A percentile compares a stretch with the other conserved stretches of the same genome.
Conservation (phyloP, 2,113 vertebrate species). For the Semicossyphus pulcher region DNA sequence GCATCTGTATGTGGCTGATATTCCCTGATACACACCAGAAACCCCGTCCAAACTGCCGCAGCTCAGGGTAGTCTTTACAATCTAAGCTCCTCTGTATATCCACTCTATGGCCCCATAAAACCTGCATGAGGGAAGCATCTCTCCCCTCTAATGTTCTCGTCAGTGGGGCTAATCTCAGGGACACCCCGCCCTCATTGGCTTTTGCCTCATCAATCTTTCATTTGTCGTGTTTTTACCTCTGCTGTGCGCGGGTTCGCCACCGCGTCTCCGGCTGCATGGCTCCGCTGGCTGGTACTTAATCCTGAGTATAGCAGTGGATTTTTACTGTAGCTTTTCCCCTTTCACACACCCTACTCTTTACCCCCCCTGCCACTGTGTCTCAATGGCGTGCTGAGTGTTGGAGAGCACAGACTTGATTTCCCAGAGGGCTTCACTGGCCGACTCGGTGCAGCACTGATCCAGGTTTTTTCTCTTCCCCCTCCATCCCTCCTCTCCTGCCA, state of each 20-base stretch:
- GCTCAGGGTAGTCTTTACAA: conserved; percentile 28
- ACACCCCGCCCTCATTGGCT: conserved; percentile 13
- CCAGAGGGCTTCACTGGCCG: conserved; percentile 57
- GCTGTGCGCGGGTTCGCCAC: not conserved
- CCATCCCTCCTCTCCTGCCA: conserved; percentile 32
- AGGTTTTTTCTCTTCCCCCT: not conserved
- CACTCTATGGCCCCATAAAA: conserved; percentile 57
- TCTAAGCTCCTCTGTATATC: conserved; percentile 46
- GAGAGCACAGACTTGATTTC: conserved; percentile 77
- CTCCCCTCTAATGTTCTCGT: conserved; percentile 51
- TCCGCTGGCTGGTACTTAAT: conserved; percentile 52
- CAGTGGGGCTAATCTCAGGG: conserved; percentile 58
- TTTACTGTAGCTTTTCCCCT: conserved; percentile 27
- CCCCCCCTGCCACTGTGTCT: conserved; percentile 8
- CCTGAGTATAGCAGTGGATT: conserved; percentile 51
- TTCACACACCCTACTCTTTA: not conserved
- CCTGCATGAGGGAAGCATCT: conserved; percentile 37
- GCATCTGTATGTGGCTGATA: conserved; percentile 1
- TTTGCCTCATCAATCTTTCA: conserved; percentile 47
- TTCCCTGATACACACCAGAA: conserved; percentile 3
- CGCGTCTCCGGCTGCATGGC: conserved; percentile 20
- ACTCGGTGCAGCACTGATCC: conserved; percentile 54
- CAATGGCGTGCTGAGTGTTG: conserved; percentile 37
- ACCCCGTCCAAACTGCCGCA: not conserved
- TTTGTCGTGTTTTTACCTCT: conserved; percentile 38